Evolutionary conservation across 2,113 vertebrate genomes (phyloP).

Genomic region (Gymnarchus niloticus): DNA sequence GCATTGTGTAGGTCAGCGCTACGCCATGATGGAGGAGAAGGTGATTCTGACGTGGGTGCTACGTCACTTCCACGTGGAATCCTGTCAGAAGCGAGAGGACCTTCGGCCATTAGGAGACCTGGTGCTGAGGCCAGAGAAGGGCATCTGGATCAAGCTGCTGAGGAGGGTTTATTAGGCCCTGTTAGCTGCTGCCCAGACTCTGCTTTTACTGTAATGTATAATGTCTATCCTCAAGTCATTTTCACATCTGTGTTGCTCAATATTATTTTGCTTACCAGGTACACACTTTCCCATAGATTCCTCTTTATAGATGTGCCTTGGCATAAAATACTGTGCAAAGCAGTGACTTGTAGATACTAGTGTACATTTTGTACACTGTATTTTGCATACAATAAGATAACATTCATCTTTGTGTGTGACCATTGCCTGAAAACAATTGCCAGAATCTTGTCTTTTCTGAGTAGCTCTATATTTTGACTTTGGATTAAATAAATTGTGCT

Average conservation of each 20-base stretch:
- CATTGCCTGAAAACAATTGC: neutral
- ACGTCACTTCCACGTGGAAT: slow-evolving; percentile 65
- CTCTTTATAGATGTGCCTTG: neutral
- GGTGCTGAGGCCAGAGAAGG: slow-evolving; percentile 71
- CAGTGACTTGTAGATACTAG: too few relatives aligned
- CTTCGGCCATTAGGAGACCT: slow-evolving; percentile 63
- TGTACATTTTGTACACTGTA: too few relatives aligned
- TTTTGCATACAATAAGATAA: neutral
- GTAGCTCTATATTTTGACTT: too few relatives aligned
- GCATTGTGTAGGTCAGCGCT: slow-evolving; percentile 66
- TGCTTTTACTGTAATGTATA: neutral
- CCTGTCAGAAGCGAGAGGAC: slow-evolving; percentile 64
- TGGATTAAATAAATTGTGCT: neutral
- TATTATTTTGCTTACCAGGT: neutral
- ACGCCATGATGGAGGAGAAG: slow-evolving; percentile 80
- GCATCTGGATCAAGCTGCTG: slow-evolving; percentile 73
- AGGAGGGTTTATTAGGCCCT: slow-evolving; percentile 41
- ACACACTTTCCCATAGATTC: neutral
- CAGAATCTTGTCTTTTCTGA: too few relatives aligned
- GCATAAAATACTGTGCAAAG: neutral
- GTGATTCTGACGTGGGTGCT: slow-evolving; percentile 67
- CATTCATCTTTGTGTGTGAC: neutral
- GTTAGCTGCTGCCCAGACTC: neutral
- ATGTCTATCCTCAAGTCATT: neutral
- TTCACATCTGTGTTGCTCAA: neutral